phyloP scores from a whole-genome alignment of 2,113 vertebrate species.

The Caloenas nicobarica region DNA sequence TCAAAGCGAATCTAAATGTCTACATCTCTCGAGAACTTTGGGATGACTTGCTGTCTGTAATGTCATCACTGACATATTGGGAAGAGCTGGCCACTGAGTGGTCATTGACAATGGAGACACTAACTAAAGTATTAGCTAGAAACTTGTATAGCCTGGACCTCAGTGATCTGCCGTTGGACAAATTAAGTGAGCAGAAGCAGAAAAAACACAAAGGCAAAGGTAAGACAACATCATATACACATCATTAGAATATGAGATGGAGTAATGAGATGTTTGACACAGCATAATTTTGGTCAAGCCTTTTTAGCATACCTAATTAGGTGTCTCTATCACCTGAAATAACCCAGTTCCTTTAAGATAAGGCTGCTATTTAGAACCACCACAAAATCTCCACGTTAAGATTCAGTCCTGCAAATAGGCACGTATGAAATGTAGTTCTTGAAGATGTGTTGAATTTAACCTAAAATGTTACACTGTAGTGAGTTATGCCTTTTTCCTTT shows the following conservation, averaged over 20 bases:
- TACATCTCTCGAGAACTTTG: slow-evolving; percentile 97
- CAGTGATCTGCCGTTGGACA: slow-evolving; percentile 94
- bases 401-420: not conserved
- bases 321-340: not conserved
- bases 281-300: not conserved
- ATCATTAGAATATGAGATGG: not conserved
- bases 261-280: not conserved
- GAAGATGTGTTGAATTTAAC: not conserved
- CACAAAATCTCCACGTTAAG: not conserved
- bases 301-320: not conserved
- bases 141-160: slow-evolving; percentile 96
- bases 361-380: not conserved
- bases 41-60: slow-evolving; percentile 94
- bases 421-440: not conserved
- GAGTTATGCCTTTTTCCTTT: not conserved
- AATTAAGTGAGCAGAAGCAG: slow-evolving; percentile 97
- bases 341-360: not conserved
- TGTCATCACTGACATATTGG: slow-evolving; percentile 96
- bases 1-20: slow-evolving; percentile 97
- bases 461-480: not conserved
- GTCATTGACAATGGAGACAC: slow-evolving; percentile 98
- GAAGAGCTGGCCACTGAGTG: slow-evolving; percentile 98
- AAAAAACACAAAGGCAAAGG: slow-evolving; percentile 99
- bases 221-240: slow-evolving; percentile 57
- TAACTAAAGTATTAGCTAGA: slow-evolving; percentile 97